Percentiles rank a stretch among this genome's conserved stretches.
These are phyloP conservation scores for Lamellibrachia columna DNA, from an alignment of 2,888 invertebrate species.

Conservation along the genomic window DNA sequence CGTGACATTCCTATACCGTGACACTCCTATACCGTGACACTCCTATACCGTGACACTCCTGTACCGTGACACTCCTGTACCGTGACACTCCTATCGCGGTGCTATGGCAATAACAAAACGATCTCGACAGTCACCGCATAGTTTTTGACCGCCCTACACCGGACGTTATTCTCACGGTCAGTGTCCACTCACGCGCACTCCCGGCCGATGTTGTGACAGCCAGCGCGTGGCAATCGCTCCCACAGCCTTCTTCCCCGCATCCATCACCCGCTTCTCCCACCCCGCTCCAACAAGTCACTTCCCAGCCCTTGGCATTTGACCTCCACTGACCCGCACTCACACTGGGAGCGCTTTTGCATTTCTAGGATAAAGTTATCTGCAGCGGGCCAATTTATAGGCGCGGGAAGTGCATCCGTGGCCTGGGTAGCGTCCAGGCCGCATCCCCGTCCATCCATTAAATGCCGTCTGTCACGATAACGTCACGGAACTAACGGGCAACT, in stretches of 20 bases:
- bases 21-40: too few relatives aligned
- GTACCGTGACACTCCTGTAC: too few relatives aligned
- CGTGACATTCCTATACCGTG: too few relatives aligned
- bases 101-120: too few relatives aligned
- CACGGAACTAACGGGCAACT: not conserved
- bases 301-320: not conserved
- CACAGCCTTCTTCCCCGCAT: not conserved
- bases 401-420: not conserved
- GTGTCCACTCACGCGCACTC: not conserved
- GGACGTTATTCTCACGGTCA: not conserved
- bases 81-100: too few relatives aligned
- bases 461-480: slow-evolving; percentile 10
- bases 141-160: too few relatives aligned
- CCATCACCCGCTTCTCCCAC: not conserved
- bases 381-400: not conserved
- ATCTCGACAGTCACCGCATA: too few relatives aligned
- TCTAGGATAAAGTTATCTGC: slow-evolving; percentile 9
- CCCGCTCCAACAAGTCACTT: not conserved
- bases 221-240: not conserved
- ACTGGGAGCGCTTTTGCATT: not conserved
- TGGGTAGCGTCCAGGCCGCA: not conserved
- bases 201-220: slow-evolving; percentile 3
- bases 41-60: too few relatives aligned
- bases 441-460: not conserved
- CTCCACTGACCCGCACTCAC: not conserved